phyloP scores from a whole-genome alignment of 2,888 invertebrate genomes.

The Strigamia maritima region DNA sequence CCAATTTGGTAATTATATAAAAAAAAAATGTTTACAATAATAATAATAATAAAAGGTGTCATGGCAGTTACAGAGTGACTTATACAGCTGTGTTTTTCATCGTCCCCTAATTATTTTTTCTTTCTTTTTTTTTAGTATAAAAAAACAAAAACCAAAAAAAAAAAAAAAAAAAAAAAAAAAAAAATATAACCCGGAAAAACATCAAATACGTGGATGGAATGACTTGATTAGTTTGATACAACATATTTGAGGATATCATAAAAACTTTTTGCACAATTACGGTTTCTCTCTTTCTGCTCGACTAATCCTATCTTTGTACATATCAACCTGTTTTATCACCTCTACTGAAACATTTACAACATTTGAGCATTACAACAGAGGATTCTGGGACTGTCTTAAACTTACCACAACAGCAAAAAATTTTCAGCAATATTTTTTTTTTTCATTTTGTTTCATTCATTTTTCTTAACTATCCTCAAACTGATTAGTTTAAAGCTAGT shows the following conservation, averaged over 20 bases:
- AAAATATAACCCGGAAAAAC: neutral
- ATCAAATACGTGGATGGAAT: conserved; percentile 34
- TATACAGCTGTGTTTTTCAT: neutral
- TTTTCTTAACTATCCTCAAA: neutral
- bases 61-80: conserved; percentile 35
- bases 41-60: conserved; percentile 20
- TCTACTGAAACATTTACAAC: conserved; percentile 11
- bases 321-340: neutral
- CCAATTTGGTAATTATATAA: conserved; percentile 32
- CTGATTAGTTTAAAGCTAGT: neutral
- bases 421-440: neutral
- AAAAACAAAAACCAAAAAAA: neutral
- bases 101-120: conserved; percentile 11
- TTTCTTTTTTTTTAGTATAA: neutral
- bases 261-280: neutral
- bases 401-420: neutral
- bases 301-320: neutral
- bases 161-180: neutral
- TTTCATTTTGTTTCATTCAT: no score
- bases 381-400: neutral
- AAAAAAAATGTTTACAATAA: neutral
- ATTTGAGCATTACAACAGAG: neutral
- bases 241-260: conserved; percentile 7
- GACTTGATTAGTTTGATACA: conserved; percentile 27
- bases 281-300: neutral